Evolutionary conservation across 2,888 invertebrate species (phyloP).

Genomic region (Epiblema foenella): DNA sequence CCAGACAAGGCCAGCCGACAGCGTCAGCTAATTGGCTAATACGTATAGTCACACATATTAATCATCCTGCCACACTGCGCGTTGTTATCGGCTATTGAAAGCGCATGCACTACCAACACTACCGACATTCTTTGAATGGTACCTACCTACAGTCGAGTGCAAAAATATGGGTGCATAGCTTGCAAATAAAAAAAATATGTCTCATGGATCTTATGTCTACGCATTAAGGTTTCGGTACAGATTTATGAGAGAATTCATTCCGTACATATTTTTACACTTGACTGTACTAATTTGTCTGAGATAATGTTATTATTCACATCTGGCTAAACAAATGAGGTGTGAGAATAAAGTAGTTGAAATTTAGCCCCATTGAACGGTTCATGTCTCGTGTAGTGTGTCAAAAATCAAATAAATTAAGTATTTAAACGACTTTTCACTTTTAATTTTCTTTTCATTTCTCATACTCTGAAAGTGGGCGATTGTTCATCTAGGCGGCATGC

Average conservation of each 20-base stretch:
- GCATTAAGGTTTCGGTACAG: no score
- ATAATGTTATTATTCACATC: conserved; percentile 21
- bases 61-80: conserved; percentile 21
- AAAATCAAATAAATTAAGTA: neutral
- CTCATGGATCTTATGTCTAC: no score
- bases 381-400: neutral
- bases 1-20: conserved; percentile 46
- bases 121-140: conserved; percentile 38
- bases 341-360: conserved; percentile 6
- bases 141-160: no score
- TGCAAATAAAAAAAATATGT: no score
- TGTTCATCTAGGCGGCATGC: no score
- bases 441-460: no score
- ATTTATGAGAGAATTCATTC: no score
- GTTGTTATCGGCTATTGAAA: conserved; percentile 21
- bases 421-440: neutral
- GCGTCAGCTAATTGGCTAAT: conserved; percentile 50
- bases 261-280: no score
- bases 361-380: neutral
- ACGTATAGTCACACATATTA: conserved; percentile 26
- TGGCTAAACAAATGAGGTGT: conserved; percentile 18
- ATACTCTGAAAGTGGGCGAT: no score
- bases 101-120: conserved; percentile 5
- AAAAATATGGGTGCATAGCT: no score
- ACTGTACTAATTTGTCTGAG: conserved; percentile 33